These are phyloP conservation scores for Myiagra hebetior DNA, from an alignment of 2,113 vertebrate species.

Conservation along the genomic window DNA sequence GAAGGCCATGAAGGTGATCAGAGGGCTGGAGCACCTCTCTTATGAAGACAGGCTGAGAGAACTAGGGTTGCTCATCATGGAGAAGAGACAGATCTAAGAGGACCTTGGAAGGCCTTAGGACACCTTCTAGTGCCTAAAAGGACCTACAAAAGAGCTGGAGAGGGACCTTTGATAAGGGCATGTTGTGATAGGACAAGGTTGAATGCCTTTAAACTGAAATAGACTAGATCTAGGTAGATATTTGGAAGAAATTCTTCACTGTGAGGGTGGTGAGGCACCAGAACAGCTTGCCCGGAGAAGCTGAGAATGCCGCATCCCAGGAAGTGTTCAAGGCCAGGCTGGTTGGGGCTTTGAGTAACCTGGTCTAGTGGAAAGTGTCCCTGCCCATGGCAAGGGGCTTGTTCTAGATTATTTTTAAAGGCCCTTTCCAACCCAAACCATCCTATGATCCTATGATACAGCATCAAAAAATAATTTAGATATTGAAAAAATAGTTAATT, in stretches of 20 bases:
- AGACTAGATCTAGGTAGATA: not conserved
- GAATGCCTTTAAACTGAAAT: not conserved
- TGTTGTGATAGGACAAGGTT: not conserved
- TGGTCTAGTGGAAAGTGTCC: not conserved
- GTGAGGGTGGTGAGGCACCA: not conserved
- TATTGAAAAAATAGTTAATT: not conserved
- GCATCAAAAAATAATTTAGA: not conserved
- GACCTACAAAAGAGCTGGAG: not conserved
- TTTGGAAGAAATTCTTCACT: not conserved
- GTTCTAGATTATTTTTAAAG: not conserved
- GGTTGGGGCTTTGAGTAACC: not conserved
- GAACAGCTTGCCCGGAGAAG: not conserved
- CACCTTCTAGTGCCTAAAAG: not conserved
- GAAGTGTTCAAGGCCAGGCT: not conserved
- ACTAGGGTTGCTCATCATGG: not conserved
- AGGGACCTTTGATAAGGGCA: not conserved
- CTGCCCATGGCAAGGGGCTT: not conserved
- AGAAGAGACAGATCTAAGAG: not conserved
- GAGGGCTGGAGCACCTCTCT: not conserved
- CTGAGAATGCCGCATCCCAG: rapidly evolving
- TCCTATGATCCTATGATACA: not conserved
- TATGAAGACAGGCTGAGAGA: not conserved
- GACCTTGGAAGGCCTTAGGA: not conserved
- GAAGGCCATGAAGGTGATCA: too few species aligned
- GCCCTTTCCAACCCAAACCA: not conserved